Conservation (phyloP, 30 jellyfish, hydroid and myxozoan species). For the Clytia hemisphaerica region DNA sequence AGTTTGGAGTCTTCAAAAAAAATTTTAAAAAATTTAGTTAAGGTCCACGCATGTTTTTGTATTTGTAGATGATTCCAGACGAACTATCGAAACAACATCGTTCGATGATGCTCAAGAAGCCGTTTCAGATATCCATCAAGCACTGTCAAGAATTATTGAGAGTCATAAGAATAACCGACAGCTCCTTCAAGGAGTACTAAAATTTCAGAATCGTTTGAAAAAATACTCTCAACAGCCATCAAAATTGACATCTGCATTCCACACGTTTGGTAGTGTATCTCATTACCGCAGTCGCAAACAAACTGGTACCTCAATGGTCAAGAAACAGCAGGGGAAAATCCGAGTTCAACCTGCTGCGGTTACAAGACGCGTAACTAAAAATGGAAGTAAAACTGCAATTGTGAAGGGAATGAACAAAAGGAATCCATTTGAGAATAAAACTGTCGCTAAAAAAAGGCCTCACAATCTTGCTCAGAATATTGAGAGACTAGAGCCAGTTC, state of each 20-base stretch:
- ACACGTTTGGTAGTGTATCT: not conserved
- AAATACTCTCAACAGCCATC: not conserved
- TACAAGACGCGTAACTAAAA: not conserved
- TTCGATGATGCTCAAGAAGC: no score
- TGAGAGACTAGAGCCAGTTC: not conserved
- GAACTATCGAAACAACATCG: no score
- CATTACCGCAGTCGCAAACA: not conserved
- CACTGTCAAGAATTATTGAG: no score
- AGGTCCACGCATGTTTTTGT: no score
- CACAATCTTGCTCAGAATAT: conserved; percentile 6
- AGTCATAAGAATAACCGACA: not conserved
- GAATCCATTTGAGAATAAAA: not conserved
- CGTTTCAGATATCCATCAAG: no score
- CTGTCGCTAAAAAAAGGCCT: conserved; percentile 9
- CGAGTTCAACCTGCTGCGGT: conserved; percentile 11
- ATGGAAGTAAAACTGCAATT: no score
- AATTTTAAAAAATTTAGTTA: no score
- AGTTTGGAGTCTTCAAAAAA: no score
- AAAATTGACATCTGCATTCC: not conserved
- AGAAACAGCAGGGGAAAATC: not conserved
- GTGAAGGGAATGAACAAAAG: no score
- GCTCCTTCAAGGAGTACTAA: not conserved
- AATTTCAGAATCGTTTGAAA: not conserved
- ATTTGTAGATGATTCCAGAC: no score
- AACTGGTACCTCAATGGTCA: conserved; percentile 12